phyloP scores from a whole-genome alignment of 2,888 invertebrate species.

The Miltochrista miniata region DNA sequence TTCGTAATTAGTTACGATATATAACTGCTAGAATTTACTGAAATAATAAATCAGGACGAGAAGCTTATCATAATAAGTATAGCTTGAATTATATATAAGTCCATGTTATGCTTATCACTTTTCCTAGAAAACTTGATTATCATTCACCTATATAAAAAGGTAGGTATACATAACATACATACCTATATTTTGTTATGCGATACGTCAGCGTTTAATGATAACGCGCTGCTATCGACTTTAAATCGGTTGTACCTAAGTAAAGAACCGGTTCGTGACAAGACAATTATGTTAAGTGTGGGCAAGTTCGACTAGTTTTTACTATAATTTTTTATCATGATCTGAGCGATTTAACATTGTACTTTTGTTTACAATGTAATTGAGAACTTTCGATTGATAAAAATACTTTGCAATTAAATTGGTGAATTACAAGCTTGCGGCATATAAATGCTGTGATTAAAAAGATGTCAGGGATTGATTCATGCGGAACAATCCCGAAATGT shows the following conservation, averaged over 20 bases:
- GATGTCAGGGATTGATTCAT: slow-evolving; percentile 37
- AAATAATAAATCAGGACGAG: slow-evolving; percentile 14
- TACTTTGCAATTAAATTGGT: background rate
- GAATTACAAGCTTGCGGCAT: background rate
- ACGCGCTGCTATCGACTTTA: no score
- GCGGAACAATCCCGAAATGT: slow-evolving; percentile 36
- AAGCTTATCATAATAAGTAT: no score
- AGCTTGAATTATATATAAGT: no score
- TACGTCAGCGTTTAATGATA: no score
- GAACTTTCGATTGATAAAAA: slow-evolving; percentile 11
- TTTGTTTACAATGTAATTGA: slow-evolving; percentile 31
- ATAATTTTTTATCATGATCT: slow-evolving; percentile 25
- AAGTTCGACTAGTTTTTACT: slow-evolving; percentile 36
- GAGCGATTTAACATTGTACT: slow-evolving; percentile 20
- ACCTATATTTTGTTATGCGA: no score
- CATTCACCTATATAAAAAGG: no score
- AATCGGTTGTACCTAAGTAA: no score
- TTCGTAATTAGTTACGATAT: slow-evolving; percentile 45
- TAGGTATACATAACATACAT: no score
- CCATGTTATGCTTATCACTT: slow-evolving; percentile 9
- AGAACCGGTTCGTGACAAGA: slow-evolving; percentile 33
- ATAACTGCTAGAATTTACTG: slow-evolving; percentile 9
- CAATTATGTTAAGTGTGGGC: slow-evolving; percentile 40
- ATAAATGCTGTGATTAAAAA: slow-evolving; percentile 16
- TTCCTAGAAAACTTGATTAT: no score